phyloP scores from a whole-genome alignment of 2,113 vertebrate genomes.

The Polyodon spathula region DNA sequence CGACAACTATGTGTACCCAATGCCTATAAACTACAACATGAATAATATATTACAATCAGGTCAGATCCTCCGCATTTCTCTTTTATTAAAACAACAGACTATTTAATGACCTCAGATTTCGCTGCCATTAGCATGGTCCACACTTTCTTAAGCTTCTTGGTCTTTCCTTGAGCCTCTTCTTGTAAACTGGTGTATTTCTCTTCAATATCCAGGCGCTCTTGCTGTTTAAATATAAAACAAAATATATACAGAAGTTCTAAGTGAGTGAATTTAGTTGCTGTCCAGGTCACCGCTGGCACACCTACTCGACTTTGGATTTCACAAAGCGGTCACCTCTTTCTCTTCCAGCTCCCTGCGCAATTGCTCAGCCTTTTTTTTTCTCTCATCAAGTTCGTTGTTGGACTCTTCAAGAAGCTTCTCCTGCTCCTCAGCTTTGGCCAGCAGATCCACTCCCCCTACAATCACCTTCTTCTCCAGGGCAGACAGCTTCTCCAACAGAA shows the following conservation, averaged over 20 bases:
- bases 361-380: conserved; percentile 82
- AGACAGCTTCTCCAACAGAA: conserved; percentile 84
- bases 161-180: conserved; percentile 96
- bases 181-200: conserved; percentile 97
- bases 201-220: conserved; percentile 96
- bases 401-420: conserved; percentile 94
- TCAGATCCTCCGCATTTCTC: too few species aligned
- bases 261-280: neutral
- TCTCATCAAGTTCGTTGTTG: conserved; percentile 90
- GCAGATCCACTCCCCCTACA: conserved; percentile 89
- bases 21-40: too few species aligned
- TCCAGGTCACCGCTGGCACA: neutral
- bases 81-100: too few species aligned
- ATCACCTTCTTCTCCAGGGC: conserved; percentile 95
- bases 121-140: conserved; percentile 99
- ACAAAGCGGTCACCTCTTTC: conserved; percentile 70
- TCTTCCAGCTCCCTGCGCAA: conserved; percentile 92
- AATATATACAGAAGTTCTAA: neutral
- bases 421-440: conserved; percentile 96
- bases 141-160: conserved; percentile 97
- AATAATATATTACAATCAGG: too few species aligned
- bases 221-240: conserved; percentile 51
- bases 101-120: conserved; percentile 78
- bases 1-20: too few species aligned
- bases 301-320: neutral